These are phyloP conservation scores for Hypanus sabinus DNA, from an alignment of 2,113 vertebrate genomes.

Conservation along the genomic window DNA sequence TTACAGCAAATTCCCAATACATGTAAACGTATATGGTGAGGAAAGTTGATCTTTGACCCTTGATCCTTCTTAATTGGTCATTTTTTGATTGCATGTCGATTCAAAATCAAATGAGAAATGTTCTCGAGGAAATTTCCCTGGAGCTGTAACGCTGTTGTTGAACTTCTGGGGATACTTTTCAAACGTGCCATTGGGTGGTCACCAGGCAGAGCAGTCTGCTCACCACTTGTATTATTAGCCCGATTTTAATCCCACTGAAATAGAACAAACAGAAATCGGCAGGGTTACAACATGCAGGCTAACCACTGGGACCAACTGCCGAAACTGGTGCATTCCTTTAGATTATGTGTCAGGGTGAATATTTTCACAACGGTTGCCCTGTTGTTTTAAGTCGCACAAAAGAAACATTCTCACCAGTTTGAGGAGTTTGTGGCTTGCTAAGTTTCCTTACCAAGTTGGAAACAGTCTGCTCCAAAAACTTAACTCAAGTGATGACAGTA, in stretches of 20 bases:
- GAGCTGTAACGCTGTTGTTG: background rate
- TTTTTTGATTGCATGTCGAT: background rate
- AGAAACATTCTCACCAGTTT: background rate
- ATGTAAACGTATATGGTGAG: too few relatives aligned
- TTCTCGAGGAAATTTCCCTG: background rate
- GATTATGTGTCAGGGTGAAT: background rate
- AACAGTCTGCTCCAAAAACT: background rate
- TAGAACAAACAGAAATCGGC: background rate
- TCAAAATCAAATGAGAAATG: background rate
- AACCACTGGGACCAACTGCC: background rate
- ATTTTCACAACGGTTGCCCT: background rate
- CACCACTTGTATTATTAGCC: background rate
- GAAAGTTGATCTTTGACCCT: too few relatives aligned
- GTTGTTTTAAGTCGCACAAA: background rate
- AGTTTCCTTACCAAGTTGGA: background rate
- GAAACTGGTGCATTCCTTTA: slow-evolving; percentile 20
- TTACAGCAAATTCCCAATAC: too few relatives aligned
- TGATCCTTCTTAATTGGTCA: background rate
- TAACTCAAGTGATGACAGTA: background rate
- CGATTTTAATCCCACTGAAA: background rate
- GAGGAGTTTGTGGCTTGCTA: background rate
- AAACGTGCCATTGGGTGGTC: background rate
- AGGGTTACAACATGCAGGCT: background rate
- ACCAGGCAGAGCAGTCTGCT: background rate
- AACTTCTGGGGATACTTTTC: background rate